A percentile compares a stretch with the other conserved stretches of the same genome.
Evolutionary conservation across 2,113 vertebrate genomes (phyloP).

Genomic region (Pterocles burchelli): DNA sequence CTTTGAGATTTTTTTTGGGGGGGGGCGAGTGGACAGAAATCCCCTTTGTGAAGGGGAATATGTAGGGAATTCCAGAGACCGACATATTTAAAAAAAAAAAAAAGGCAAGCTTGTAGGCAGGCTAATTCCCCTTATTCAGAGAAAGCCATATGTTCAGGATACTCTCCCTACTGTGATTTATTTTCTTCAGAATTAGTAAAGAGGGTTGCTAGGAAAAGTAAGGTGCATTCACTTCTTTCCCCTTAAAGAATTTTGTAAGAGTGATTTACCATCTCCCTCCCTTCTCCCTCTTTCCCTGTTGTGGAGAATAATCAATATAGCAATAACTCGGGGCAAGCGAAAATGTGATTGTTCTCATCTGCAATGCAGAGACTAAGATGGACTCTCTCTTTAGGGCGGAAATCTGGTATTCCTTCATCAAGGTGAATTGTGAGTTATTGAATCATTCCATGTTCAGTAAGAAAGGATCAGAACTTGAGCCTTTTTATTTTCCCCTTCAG

Average conservation of each 20-base stretch:
- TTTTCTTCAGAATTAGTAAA: slow-evolving; percentile 29
- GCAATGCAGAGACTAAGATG: not conserved
- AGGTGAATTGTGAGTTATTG: not conserved
- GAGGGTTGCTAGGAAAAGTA: slow-evolving; percentile 32
- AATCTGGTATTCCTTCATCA: not conserved
- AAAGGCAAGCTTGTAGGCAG: not conserved
- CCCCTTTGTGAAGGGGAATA: not conserved
- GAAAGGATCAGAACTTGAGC: not conserved
- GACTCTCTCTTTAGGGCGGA: not conserved
- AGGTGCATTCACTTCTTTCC: not conserved
- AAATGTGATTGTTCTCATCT: slow-evolving; percentile 18
- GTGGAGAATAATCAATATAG: slow-evolving; percentile 12
- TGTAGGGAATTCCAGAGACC: not conserved
- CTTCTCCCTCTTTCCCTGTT: not conserved
- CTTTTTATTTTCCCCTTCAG: not conserved
- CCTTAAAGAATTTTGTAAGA: not conserved
- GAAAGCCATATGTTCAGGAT: slow-evolving; percentile 35
- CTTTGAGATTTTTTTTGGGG: not conserved
- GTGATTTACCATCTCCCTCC: not conserved
- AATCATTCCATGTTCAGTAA: not conserved
- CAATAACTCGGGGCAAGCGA: not conserved
- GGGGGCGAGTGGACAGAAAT: not conserved
- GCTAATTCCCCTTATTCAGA: slow-evolving; percentile 19
- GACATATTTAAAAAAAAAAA: not conserved
- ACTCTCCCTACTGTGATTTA: slow-evolving; percentile 34